These are phyloP conservation scores for Ctenoplectra terminalis DNA, from an alignment of 1,140 invertebrate genomes.

Conservation along the genomic window DNA sequence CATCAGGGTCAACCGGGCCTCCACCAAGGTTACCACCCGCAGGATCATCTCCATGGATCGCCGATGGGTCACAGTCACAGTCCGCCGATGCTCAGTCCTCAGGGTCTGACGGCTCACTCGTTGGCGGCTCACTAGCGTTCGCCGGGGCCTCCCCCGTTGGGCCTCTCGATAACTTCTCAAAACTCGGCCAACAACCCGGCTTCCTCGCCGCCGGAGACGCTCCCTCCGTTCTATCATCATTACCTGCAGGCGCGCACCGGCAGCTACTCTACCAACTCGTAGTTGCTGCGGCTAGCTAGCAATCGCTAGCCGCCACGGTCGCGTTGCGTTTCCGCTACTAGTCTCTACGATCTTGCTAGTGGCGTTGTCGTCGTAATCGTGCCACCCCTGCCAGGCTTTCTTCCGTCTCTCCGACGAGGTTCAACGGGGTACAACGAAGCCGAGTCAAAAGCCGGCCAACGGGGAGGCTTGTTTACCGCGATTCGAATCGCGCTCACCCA, in stretches of 20 bases:
- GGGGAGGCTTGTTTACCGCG: slow-evolving; percentile 75
- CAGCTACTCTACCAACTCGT: slow-evolving; percentile 77
- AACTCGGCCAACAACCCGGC: slow-evolving; percentile 73
- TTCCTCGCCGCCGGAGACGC: slow-evolving; percentile 70
- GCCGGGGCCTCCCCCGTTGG: slow-evolving; percentile 85
- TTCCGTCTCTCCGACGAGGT: slow-evolving; percentile 38
- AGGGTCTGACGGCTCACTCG: slow-evolving; percentile 90
- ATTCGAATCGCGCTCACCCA: neutral
- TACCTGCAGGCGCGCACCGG: slow-evolving; percentile 80
- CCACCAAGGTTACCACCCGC: slow-evolving; percentile 88
- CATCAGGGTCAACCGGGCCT: slow-evolving; percentile 83
- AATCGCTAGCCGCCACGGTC: neutral
- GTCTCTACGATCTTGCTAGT: neutral
- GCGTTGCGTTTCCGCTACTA: slow-evolving; percentile 28
- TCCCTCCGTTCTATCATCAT: slow-evolving; percentile 82
- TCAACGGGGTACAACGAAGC: slow-evolving; percentile 68
- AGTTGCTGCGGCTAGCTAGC: slow-evolving; percentile 69
- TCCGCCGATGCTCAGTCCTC: slow-evolving; percentile 92
- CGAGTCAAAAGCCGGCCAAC: slow-evolving; percentile 64
- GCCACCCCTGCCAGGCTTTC: slow-evolving; percentile 11
- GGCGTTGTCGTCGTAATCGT: neutral
- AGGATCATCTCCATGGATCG: slow-evolving; percentile 89
- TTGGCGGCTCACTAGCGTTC: slow-evolving; percentile 95
- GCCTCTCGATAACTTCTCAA: slow-evolving; percentile 82
- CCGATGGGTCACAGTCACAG: slow-evolving; percentile 92